Evolutionary conservation across 1,140 invertebrate genomes (phyloP).

Genomic region (Magallana angulata): DNA sequence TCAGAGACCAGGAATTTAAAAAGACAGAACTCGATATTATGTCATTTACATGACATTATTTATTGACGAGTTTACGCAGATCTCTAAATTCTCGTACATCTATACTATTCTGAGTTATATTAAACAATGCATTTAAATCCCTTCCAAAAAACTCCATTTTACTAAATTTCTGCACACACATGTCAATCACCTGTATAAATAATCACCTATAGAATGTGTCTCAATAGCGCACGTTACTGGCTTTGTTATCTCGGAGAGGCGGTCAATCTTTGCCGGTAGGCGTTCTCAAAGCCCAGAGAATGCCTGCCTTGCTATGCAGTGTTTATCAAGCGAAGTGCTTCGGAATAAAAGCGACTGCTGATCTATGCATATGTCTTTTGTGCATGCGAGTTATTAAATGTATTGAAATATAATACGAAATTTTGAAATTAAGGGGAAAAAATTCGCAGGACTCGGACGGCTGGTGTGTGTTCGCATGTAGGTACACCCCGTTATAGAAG

Average conservation of each 20-base stretch:
- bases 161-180: conserved; percentile 35
- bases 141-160: conserved; percentile 10
- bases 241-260: conserved; percentile 28
- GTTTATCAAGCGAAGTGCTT: neutral
- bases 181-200: conserved; percentile 36
- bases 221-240: conserved; percentile 21
- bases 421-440: neutral
- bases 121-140: conserved; percentile 38
- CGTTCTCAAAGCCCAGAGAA: neutral
- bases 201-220: conserved; percentile 19
- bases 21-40: conserved; percentile 12
- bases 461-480: neutral
- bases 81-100: conserved; percentile 4
- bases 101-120: conserved; percentile 30
- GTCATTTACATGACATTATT: conserved; percentile 1
- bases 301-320: neutral
- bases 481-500: neutral
- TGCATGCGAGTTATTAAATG: conserved; percentile 17
- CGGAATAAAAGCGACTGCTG: conserved; percentile 12
- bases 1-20: conserved; percentile 31
- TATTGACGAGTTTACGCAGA: conserved; percentile 31
- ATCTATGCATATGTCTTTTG: conserved; percentile 25
- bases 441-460: neutral
- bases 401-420: conserved; percentile 25
- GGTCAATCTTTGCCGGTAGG: conserved; percentile 27